phyloP scores from a whole-genome alignment of 1,140 invertebrate genomes.

The Papilio machaon region DNA sequence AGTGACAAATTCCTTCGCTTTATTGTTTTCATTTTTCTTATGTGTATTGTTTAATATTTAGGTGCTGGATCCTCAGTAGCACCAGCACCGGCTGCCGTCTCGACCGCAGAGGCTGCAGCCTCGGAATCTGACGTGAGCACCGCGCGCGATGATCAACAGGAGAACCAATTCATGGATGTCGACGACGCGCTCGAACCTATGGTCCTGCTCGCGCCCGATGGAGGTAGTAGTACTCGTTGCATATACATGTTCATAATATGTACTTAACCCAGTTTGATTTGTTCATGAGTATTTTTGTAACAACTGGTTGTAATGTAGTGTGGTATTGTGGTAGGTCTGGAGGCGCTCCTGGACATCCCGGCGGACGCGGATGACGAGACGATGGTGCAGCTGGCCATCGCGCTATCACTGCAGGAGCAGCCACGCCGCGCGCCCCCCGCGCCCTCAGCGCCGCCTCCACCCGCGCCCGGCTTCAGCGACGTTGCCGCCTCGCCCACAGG shows the following conservation, averaged over 20 bases:
- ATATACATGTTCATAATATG: conserved; percentile 1
- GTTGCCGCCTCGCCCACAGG: conserved; percentile 69
- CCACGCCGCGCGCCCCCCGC: conserved; percentile 68
- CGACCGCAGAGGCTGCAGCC: conserved; percentile 63
- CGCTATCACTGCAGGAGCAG: conserved; percentile 92
- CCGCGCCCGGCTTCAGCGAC: conserved; percentile 65
- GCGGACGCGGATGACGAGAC: conserved; percentile 97
- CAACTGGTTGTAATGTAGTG: neutral
- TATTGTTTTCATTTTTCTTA: conserved; percentile 12
- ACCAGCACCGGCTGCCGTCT: conserved; percentile 61
- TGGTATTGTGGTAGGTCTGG: conserved; percentile 83
- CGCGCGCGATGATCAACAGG: conserved; percentile 66
- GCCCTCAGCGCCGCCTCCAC: conserved; percentile 65
- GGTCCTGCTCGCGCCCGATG: conserved; percentile 72
- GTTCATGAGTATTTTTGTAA: neutral
- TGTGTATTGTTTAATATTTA: conserved; percentile 39
- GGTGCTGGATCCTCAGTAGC: conserved; percentile 67
- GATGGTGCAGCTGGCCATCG: conserved; percentile 98
- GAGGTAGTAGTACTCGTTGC: conserved; percentile 51
- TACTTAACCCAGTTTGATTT: neutral
- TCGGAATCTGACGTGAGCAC: conserved; percentile 66
- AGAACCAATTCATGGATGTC: conserved; percentile 75
- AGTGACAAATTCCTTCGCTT: neutral
- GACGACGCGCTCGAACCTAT: conserved; percentile 75
- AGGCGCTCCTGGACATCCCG: conserved; percentile 93